phyloP scores from a whole-genome alignment of 2,113 vertebrate genomes.

The Zosterops japonicus region DNA sequence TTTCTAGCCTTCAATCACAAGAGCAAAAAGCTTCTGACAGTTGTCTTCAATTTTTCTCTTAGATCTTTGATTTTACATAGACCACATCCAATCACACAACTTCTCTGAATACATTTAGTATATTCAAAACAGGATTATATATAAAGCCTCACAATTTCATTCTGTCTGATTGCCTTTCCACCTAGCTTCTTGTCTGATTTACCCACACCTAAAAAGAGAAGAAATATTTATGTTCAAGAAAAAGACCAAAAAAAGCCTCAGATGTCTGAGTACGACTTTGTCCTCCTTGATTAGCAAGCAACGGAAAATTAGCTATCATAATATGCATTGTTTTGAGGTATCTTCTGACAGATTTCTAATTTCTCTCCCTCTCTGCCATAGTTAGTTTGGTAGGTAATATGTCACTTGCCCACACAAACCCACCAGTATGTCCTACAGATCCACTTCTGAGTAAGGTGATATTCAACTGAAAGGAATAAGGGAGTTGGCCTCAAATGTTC shows the following conservation, averaged over 20 bases:
- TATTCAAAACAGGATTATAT: not conserved
- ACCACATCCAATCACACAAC: not conserved
- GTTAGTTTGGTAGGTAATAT: not conserved
- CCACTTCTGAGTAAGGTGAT: not conserved
- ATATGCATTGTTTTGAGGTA: not conserved
- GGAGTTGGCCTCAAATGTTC: not conserved
- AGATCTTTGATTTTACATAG: not conserved
- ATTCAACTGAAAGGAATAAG: not conserved
- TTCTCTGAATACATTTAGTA: not conserved
- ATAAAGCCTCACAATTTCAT: not conserved
- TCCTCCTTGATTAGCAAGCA: not conserved
- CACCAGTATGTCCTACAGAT: not conserved
- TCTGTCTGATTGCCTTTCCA: not conserved
- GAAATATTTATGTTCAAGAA: not conserved
- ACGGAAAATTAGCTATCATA: not conserved
- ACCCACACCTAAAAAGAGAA: not conserved
- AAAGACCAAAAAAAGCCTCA: not conserved
- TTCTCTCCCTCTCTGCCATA: not conserved
- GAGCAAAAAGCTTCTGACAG: not conserved
- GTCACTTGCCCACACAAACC: not conserved
- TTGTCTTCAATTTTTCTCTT: not conserved
- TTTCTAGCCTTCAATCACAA: not conserved
- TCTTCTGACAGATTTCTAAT: not conserved
- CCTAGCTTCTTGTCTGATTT: not conserved
- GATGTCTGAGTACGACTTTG: not conserved